These are phyloP conservation scores for Antigone vipio DNA, from an alignment of 2,113 vertebrate genomes.

Conservation along the genomic window DNA sequence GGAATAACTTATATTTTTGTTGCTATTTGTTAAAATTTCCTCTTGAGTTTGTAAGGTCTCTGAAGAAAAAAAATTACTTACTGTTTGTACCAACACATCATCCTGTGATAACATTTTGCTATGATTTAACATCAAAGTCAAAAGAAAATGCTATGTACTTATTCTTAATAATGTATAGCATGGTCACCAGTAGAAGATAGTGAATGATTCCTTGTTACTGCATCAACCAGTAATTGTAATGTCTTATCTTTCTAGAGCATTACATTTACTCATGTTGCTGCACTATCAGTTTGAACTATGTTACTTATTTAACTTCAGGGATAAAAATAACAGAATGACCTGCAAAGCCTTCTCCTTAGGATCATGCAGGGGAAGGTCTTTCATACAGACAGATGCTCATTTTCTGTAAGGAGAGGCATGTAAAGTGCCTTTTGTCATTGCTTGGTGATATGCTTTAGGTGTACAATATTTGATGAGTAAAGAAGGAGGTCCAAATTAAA, in stretches of 20 bases:
- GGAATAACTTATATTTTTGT: neutral
- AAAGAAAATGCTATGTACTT: neutral
- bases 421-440: neutral
- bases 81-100: neutral
- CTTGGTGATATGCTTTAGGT: neutral
- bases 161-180: neutral
- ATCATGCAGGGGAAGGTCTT: neutral
- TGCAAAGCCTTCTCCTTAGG: neutral
- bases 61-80: neutral
- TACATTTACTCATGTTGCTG: neutral
- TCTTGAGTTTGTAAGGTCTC: neutral
- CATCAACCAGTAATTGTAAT: neutral
- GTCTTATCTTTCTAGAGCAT: neutral
- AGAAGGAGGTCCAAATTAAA: neutral
- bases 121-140: neutral
- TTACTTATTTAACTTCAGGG: neutral
- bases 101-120: neutral
- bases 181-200: neutral
- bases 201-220: neutral
- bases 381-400: neutral
- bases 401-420: neutral
- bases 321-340: neutral
- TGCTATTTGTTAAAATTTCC: neutral
- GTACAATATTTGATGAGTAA: neutral
- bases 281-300: neutral